Percentiles rank a stretch among this genome's conserved stretches.
phyloP scores from a whole-genome alignment of 35 echinoderm and acorn worm genomes.

The Acanthaster planci region DNA sequence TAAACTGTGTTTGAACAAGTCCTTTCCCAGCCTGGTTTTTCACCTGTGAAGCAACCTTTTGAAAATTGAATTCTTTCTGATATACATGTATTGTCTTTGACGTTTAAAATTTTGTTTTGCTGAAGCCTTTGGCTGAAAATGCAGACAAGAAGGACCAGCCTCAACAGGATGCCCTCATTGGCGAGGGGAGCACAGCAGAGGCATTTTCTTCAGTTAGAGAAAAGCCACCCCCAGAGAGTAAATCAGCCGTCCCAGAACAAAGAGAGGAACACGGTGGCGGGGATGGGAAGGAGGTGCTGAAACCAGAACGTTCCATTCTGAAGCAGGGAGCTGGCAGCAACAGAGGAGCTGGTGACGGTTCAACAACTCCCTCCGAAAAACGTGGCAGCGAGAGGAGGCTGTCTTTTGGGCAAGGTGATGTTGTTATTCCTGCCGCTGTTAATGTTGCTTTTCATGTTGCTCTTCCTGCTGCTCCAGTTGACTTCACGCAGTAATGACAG shows the following conservation, averaged over 20 bases:
- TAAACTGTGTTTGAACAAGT: no score
- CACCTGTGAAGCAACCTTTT: not conserved
- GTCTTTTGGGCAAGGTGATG: conserved; percentile 24
- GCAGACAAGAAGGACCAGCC: not conserved
- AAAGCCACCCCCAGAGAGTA: not conserved
- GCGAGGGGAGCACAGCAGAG: not conserved
- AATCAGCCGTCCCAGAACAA: not conserved
- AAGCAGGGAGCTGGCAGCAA: not conserved
- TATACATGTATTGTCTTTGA: not conserved
- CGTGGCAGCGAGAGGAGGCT: not conserved
- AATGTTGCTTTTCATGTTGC: no score
- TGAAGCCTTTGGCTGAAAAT: not conserved
- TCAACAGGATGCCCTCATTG: not conserved
- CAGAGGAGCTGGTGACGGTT: not conserved
- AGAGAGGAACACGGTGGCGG: not conserved
- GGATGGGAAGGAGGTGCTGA: not conserved
- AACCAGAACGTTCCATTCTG: conserved; percentile 28
- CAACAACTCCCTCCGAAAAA: not conserved
- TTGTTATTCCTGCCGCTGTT: not conserved
- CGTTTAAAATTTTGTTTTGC: not conserved
- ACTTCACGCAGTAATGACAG: no score
- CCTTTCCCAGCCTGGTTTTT: no score
- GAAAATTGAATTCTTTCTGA: not conserved
- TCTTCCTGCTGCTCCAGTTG: no score
- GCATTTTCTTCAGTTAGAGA: not conserved